Conservation (phyloP, 2,888 invertebrate genomes). For the Hypercompe scribonia region DNA sequence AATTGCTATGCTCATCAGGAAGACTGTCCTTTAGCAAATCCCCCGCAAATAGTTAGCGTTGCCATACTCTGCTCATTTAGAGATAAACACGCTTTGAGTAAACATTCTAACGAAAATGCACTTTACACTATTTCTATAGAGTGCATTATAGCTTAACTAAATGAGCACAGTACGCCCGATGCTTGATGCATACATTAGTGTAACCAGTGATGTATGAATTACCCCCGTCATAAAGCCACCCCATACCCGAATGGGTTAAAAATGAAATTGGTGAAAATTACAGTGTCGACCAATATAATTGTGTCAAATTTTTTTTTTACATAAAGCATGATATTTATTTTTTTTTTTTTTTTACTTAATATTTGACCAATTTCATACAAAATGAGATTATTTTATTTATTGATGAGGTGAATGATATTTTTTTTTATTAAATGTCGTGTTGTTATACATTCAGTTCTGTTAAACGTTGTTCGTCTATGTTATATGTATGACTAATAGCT, state of each 20-base stretch:
- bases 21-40: slow-evolving; percentile 58
- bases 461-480: slow-evolving; percentile 73
- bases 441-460: slow-evolving; percentile 47
- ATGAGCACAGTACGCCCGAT: slow-evolving; percentile 69
- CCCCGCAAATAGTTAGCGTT: slow-evolving; percentile 65
- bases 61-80: slow-evolving; percentile 74
- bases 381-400: slow-evolving; percentile 83
- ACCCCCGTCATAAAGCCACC: slow-evolving; percentile 51
- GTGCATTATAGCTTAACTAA: slow-evolving; percentile 48
- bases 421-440: slow-evolving; percentile 47
- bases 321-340: neutral
- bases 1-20: slow-evolving; percentile 53
- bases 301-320: neutral
- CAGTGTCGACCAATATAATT: slow-evolving; percentile 28
- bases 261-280: slow-evolving; percentile 63
- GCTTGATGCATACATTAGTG: slow-evolving; percentile 78
- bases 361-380: slow-evolving; percentile 65
- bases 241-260: slow-evolving; percentile 56
- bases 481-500: slow-evolving; percentile 79
- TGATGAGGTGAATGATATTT: slow-evolving; percentile 55
- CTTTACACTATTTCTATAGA: slow-evolving; percentile 26
- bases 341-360: neutral
- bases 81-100: slow-evolving; percentile 31
- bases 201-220: slow-evolving; percentile 64
- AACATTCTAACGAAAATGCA: slow-evolving; percentile 16